These are phyloP conservation scores for Tolmerus cingulatus DNA, from an alignment of 2,888 invertebrate species.

Conservation along the genomic window DNA sequence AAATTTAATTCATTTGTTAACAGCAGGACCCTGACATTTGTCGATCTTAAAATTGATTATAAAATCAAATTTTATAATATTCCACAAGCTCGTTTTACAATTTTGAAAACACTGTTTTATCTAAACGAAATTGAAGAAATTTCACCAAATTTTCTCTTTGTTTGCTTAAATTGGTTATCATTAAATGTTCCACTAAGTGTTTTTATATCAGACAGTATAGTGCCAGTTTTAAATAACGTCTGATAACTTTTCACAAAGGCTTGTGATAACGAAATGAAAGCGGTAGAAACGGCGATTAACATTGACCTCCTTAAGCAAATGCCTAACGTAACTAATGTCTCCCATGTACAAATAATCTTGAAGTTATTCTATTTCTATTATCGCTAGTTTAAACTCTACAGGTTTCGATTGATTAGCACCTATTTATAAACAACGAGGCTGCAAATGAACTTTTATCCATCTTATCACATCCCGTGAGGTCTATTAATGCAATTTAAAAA, in stretches of 20 bases:
- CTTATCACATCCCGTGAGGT: no score
- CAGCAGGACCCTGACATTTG: no score
- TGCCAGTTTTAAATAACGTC: not conserved
- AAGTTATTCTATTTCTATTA: not conserved
- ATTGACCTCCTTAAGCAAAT: not conserved
- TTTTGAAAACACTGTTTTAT: not conserved
- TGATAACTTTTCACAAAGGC: not conserved
- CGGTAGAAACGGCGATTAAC: not conserved
- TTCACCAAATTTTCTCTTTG: not conserved
- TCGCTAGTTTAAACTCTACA: not conserved
- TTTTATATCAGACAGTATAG: not conserved
- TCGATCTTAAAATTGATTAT: no score
- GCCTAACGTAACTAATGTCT: not conserved
- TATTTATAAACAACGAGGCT: not conserved
- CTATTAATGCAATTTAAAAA: not conserved
- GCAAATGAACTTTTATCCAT: not conserved
- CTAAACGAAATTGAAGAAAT: not conserved
- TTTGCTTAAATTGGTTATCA: not conserved
- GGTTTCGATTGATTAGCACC: not conserved
- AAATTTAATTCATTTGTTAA: no score
- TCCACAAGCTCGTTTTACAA: not conserved
- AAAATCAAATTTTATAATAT: no score
- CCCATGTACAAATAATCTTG: not conserved
- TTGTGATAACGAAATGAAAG: not conserved
- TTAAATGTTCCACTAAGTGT: not conserved